Conservation (phyloP, 2,113 vertebrate species). For the Catharus bicknelli region DNA sequence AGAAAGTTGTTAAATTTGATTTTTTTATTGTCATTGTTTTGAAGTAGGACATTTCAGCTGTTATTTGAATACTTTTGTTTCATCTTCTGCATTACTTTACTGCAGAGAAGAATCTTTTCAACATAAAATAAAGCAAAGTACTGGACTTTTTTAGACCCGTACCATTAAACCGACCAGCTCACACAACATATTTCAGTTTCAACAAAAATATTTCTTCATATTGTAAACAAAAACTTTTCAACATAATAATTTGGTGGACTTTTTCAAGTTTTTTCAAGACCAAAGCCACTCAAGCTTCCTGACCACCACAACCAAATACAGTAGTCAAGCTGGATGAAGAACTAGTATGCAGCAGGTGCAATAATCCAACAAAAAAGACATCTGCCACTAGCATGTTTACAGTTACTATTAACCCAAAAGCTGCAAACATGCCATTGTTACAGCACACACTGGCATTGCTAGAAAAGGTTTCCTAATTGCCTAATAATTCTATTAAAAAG, state of each 20-base stretch:
- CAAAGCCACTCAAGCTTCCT: background rate
- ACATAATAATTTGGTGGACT: background rate
- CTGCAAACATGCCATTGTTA: background rate
- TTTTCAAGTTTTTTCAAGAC: background rate
- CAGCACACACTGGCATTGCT: background rate
- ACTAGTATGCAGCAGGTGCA: background rate
- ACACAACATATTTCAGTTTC: background rate
- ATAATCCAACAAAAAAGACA: background rate
- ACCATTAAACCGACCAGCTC: background rate
- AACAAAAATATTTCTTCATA: background rate
- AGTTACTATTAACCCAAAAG: background rate
- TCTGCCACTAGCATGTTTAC: background rate
- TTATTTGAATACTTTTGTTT: background rate
- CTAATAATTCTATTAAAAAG: background rate
- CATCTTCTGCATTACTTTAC: background rate
- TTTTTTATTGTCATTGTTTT: background rate
- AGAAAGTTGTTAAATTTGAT: background rate
- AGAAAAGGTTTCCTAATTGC: background rate
- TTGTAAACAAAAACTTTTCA: background rate
- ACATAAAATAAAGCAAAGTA: background rate
- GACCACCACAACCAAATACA: rapidly evolving
- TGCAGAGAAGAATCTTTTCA: background rate
- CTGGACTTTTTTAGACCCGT: background rate
- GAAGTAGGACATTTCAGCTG: background rate
- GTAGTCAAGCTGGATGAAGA: background rate